phyloP scores from a whole-genome alignment of 2,113 vertebrate species.

The Glaucomys volans region DNA sequence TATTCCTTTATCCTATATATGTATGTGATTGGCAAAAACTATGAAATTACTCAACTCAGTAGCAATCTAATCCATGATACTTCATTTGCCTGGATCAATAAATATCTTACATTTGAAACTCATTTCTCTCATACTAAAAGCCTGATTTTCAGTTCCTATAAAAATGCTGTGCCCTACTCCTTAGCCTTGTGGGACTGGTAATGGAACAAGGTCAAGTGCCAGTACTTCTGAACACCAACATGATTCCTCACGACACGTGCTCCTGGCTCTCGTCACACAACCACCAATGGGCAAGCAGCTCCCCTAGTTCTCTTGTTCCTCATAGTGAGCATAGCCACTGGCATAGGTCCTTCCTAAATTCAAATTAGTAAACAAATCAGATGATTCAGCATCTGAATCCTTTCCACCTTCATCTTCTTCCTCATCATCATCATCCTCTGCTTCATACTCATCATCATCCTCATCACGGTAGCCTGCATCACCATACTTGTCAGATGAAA shows the following conservation, averaged over 20 bases:
- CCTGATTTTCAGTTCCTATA: conserved; percentile 55
- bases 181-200: conserved; percentile 6
- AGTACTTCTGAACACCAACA: not conserved
- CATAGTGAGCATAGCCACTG: conserved; percentile 90
- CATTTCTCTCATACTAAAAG: conserved; percentile 36
- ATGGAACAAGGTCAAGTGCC: conserved; percentile 59
- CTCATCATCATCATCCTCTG: conserved; percentile 92
- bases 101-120: conserved; percentile 32
- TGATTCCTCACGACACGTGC: not conserved
- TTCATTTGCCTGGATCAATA: conserved; percentile 38
- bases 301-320: conserved; percentile 87
- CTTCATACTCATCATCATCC: conserved; percentile 89
- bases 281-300: not conserved
- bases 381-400: conserved; percentile 88
- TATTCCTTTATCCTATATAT: conserved; percentile 58
- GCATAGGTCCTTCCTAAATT: conserved; percentile 91
- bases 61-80: conserved; percentile 55
- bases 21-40: conserved; percentile 39
- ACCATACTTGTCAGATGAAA: conserved; percentile 86
- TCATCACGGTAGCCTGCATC: conserved; percentile 88
- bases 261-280: not conserved
- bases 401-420: conserved; percentile 91
- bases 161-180: conserved; percentile 18
- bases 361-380: conserved; percentile 89
- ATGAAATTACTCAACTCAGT: conserved; percentile 55